Base-by-base conservation (phyloP, 2,888 invertebrate genomes). In the Parnassius apollo region DNA sequence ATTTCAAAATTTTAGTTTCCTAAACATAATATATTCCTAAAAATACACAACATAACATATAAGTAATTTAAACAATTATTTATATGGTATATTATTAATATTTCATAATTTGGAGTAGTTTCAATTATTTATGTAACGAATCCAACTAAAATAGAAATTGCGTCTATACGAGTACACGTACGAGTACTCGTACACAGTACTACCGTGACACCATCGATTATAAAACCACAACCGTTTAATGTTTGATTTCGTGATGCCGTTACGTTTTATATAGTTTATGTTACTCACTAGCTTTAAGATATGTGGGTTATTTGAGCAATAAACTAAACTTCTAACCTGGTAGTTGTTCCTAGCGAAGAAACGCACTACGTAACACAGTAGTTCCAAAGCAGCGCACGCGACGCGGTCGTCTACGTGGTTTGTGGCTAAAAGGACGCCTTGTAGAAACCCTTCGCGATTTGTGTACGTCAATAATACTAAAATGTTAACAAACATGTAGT, bases 331-430 rank as follows among this genome's bases (percentile, higher is more conserved):
- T 59, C 66, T 69, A 71, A 88, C 90, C 76, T 85, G 78, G 66
- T 83, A 90, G 51, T 83, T 82, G 56, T 87, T 83, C 68, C 75
- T 84, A 1, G 78, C 80, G 69, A 82, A 90, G 70, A 84, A 85
- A 64, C 85, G 82, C 44, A 89, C 81, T 0, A 86, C 68, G 59
- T 83, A 82, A 0, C 85, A 83, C 0, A 91, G 83, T 8, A 91
- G 68, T 44, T 86, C 82, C 1, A 91, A 66, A 0, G 91, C 87
- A 42, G 81, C 80, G 67, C 88, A 87, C 0, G 88, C 84, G 9
- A 88, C 86, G 35, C 74, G 73, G 48, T 84, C 84, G 25, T 89
- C 83, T 0, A 61, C 51, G 48, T 83, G 84, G 59, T 76, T 75
- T 1, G 80, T 73, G 0, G 84, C 75, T 0, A 75, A 60, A 4